Evolutionary conservation across 1,140 invertebrate species (phyloP).

Genomic region (Thaumatotibia leucotreta): DNA sequence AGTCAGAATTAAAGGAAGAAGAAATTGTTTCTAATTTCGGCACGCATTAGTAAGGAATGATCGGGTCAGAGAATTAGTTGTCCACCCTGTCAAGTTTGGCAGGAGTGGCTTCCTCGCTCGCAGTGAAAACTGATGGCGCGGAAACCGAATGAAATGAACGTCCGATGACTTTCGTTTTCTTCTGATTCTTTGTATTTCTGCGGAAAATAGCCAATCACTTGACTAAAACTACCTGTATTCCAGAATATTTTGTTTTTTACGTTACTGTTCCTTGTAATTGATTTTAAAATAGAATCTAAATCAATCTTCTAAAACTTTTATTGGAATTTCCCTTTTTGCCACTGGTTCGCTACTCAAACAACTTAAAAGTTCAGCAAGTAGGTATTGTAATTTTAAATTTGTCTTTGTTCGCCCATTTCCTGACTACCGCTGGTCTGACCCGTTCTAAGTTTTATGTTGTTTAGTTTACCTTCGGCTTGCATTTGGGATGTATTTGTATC

Average conservation of each 20-base stretch:
- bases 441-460: constrained; percentile 1
- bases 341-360: constrained; percentile 2
- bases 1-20: neutral
- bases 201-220: constrained; percentile 2
- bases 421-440: neutral
- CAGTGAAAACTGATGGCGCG: constrained; percentile 34
- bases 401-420: neutral
- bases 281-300: neutral
- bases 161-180: constrained; percentile 46
- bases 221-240: neutral
- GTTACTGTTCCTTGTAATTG: neutral
- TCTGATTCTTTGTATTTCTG: constrained; percentile 39
- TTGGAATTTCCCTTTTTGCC: neutral
- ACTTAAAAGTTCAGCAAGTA: constrained; percentile 3
- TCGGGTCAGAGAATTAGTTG: constrained; percentile 5
- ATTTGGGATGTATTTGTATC: neutral
- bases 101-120: neutral
- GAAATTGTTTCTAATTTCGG: neutral
- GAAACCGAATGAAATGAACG: constrained; percentile 48
- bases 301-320: neutral
- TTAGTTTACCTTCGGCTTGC: neutral
- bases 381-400: constrained; percentile 12
- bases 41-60: neutral
- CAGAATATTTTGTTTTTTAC: neutral
- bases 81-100: neutral